Conservation (phyloP, 2,888 invertebrate genomes). For the Ornithoptera priamus region DNA sequence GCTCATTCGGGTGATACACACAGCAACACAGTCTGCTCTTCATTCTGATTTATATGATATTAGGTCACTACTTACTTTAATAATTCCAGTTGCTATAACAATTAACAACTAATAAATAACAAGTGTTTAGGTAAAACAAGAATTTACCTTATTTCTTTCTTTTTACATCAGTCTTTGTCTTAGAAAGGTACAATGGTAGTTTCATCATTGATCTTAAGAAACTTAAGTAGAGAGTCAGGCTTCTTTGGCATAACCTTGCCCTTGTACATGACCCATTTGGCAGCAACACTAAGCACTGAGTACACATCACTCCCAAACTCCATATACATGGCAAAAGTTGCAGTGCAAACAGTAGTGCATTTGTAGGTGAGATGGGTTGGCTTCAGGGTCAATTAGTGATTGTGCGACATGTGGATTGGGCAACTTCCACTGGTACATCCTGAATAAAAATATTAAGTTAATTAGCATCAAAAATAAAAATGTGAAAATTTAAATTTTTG, state of each 20-base stretch:
- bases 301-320: conserved; percentile 97
- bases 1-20: too few relatives aligned
- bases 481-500: not conserved
- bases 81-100: too few relatives aligned
- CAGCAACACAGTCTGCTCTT: too few relatives aligned
- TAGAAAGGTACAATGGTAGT: conserved; percentile 94
- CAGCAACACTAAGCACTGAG: conserved; percentile 94
- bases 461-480: not conserved
- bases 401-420: conserved; percentile 95
- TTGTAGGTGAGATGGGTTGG: conserved; percentile 96
- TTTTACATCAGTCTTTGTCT: conserved; percentile 50
- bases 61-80: too few relatives aligned
- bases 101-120: not conserved
- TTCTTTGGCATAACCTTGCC: conserved; percentile 45
- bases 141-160: conserved; percentile 50
- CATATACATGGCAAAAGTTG: conserved; percentile 97
- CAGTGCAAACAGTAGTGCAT: conserved; percentile 96
- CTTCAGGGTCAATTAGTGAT: conserved; percentile 94
- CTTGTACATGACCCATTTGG: conserved; percentile 82
- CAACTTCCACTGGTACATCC: conserved; percentile 97
- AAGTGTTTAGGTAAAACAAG: not conserved
- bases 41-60: too few relatives aligned
- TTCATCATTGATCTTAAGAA: conserved; percentile 92
- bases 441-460: conserved; percentile 38
- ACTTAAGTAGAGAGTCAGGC: conserved; percentile 80